Conservation (phyloP, 2,888 invertebrate species). For the Caenorhabditis doughertyi region DNA sequence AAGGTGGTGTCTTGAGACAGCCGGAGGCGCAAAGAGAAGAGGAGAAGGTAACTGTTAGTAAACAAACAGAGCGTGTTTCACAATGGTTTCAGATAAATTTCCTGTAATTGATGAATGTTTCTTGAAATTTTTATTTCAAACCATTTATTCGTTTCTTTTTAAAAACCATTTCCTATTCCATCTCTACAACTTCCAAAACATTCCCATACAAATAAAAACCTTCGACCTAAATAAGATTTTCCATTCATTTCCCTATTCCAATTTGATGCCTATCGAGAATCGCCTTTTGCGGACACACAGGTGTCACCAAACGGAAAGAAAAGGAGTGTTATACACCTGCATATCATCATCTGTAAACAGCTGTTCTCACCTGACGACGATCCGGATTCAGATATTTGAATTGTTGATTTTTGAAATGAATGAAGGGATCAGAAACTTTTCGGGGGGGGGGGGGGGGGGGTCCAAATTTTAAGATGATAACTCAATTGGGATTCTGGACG, state of each 20-base stretch:
- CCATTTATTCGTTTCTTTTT: not conserved
- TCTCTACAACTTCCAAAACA: not conserved
- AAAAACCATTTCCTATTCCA: no score
- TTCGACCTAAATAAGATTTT: not conserved
- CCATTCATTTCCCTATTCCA: not conserved
- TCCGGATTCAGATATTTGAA: slow-evolving; percentile 29
- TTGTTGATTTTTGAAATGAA: not conserved
- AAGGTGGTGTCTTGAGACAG: not conserved
- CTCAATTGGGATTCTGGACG: no score
- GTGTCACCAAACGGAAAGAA: slow-evolving; percentile 42
- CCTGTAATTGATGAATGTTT: no score
- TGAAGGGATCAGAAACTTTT: no score
- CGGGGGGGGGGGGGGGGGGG: no score
- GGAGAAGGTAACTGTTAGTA: no score
- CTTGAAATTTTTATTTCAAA: not conserved
- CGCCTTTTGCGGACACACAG: slow-evolving; percentile 53
- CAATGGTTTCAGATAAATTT: no score
- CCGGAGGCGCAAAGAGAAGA: no score
- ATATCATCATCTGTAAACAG: slow-evolving; percentile 63
- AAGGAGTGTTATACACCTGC: slow-evolving; percentile 36
- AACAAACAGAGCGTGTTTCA: no score
- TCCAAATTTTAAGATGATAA: no score
- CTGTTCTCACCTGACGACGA: slow-evolving; percentile 9
- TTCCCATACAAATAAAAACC: not conserved
- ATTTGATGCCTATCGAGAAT: slow-evolving; percentile 45